Percentiles rank a stretch among this genome's conserved stretches.
Evolutionary conservation across 2,888 invertebrate species (phyloP).

Genomic region (Scaptomyza caliginosa): DNA sequence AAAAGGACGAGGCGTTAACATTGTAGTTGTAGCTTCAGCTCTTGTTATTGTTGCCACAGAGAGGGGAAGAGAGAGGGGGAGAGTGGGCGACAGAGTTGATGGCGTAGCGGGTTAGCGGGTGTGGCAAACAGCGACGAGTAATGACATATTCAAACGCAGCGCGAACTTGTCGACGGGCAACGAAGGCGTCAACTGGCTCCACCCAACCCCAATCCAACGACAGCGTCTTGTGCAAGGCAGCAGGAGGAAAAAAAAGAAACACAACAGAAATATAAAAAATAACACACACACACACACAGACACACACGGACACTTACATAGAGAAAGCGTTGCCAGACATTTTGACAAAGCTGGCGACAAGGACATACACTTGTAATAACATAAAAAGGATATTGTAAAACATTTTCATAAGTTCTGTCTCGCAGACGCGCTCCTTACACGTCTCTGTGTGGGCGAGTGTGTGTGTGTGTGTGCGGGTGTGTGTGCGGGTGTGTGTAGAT

Average conservation of each 20-base stretch:
- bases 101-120: background rate
- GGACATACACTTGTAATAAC: slow-evolving; percentile 81
- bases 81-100: slow-evolving; percentile 2
- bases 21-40: slow-evolving; percentile 53
- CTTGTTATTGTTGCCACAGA: slow-evolving; percentile 24
- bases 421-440: slow-evolving; percentile 47
- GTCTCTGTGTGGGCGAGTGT: background rate
- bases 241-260: slow-evolving; percentile 11
- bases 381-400: slow-evolving; percentile 83
- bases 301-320: background rate
- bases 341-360: slow-evolving; percentile 83
- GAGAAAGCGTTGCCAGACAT: slow-evolving; percentile 75
- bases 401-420: slow-evolving; percentile 81
- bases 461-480: background rate
- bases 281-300: background rate
- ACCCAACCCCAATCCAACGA: slow-evolving; percentile 8
- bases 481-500: background rate
- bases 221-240: slow-evolving; percentile 20
- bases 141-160: slow-evolving; percentile 77
- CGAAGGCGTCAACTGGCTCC: slow-evolving; percentile 53
- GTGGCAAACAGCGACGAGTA: slow-evolving; percentile 50
- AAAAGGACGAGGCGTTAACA: slow-evolving; percentile 63
- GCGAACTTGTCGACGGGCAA: slow-evolving; percentile 71
- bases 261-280: slow-evolving; percentile 7
- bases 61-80: background rate